Percentiles rank a stretch among this genome's conserved stretches.
Conservation (phyloP, 2,888 invertebrate genomes). For the Meandrusa payeni region DNA sequence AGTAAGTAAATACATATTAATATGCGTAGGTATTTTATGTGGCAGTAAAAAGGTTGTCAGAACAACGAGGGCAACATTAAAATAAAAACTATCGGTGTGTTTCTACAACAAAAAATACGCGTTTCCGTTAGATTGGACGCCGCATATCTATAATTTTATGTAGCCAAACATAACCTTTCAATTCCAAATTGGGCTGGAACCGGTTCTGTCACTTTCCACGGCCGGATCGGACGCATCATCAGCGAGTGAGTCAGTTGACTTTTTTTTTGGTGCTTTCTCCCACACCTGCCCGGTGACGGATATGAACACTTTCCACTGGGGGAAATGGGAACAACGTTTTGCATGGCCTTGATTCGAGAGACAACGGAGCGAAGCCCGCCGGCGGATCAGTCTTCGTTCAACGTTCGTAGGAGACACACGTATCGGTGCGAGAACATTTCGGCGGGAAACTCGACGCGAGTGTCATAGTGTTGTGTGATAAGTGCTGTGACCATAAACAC, state of each 20-base stretch:
- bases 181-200: constrained; percentile 21
- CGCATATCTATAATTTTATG: constrained; percentile 5
- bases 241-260: constrained; percentile 21
- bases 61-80: not conserved
- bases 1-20: too few species aligned
- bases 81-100: not conserved
- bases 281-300: constrained; percentile 26
- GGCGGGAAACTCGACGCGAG: constrained; percentile 25
- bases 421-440: constrained; percentile 8
- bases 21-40: too few species aligned
- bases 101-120: not conserved
- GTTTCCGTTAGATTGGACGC: not conserved
- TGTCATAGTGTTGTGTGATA: constrained; percentile 18
- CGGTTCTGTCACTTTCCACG: constrained; percentile 24
- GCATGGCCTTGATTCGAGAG: constrained; percentile 26
- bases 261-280: constrained; percentile 26
- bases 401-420: constrained; percentile 11
- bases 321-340: constrained; percentile 25
- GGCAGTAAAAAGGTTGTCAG: not conserved
- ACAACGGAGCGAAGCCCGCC: constrained; percentile 16
- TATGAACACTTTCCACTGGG: constrained; percentile 27
- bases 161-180: constrained; percentile 16
- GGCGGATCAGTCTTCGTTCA: constrained; percentile 18
- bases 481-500: constrained; percentile 23
- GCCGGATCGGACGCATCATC: constrained; percentile 15